Base-by-base conservation (phyloP, 2,797 vertebrate species). In the Cygnus olor region DNA sequence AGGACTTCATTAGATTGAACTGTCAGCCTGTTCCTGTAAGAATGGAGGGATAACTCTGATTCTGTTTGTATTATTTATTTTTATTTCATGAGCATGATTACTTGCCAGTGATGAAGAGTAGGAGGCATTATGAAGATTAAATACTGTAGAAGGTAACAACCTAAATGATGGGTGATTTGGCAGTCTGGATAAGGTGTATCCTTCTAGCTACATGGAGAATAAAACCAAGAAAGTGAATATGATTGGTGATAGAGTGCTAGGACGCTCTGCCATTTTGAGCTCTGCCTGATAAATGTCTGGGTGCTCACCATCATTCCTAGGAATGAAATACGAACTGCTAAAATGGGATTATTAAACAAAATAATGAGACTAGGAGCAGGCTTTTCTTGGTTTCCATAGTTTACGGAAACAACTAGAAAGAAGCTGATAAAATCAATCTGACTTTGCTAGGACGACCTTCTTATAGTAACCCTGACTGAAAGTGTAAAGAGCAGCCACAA, bases 1-100 rank as follows among this genome's bases (percentile, higher is more conserved):
- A 94, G 89, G 84, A 45, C 57, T 85, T 95, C 72, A 85, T 89
- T 85, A 85, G 51, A 63, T 83, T 79, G 34, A 84, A 32, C 27
- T 51, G 28, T 42, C 36, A 22, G 51, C 51, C 51, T 24, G 18
- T 54, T 94, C 22, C 45, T 86, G 14, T 47, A 83, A 89, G 40
- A 92, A 49, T 32, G 24, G 79, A 74, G 14, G 32, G 19, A 14
- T 83, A 72, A 32, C 34, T 85, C 54, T 85, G 58, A 11, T 79
- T 88, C 56, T 85, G 45, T 78, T 85, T 58, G 38, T 78, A 22
- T 71, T 84, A 30, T 54, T 85, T 85, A 25, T 72, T 96, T 94
- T 86, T 78, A 64, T 82, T 95, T 89, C 69, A 82, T 28, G 44
- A 88, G 18, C 40, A 77, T 60, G 77, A 87, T 94, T 82, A 64